Conservation (phyloP, 2,797 vertebrate genomes). For the Nannoperca australis region DNA sequence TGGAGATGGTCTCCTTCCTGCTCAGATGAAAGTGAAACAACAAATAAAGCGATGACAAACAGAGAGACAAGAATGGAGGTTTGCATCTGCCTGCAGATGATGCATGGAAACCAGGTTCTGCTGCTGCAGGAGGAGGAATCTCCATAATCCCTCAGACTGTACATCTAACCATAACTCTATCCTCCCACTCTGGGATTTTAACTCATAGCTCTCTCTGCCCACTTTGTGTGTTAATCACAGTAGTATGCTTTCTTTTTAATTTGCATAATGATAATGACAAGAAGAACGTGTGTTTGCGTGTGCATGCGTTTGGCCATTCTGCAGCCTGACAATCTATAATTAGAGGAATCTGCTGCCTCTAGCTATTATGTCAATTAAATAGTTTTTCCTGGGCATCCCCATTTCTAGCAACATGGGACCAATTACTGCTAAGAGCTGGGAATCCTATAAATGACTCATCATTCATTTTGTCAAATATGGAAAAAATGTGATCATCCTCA, state of each 20-base stretch:
- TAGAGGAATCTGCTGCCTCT: slow-evolving; percentile 29
- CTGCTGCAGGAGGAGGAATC: slow-evolving; percentile 21
- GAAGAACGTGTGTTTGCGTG: background rate
- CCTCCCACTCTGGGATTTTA: slow-evolving; percentile 54
- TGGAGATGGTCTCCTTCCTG: background rate
- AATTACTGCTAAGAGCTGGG: slow-evolving; percentile 20
- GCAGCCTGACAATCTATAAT: slow-evolving; percentile 35
- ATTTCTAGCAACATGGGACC: slow-evolving; percentile 7
- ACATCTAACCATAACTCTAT: slow-evolving; percentile 42
- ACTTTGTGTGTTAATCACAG: slow-evolving; percentile 43
- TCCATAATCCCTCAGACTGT: slow-evolving; percentile 47
- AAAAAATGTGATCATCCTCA: slow-evolving; percentile 1
- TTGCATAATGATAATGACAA: slow-evolving; percentile 50
- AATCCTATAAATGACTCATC: slow-evolving; percentile 32
- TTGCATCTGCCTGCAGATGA: slow-evolving; percentile 7
- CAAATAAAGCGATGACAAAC: slow-evolving; percentile 4
- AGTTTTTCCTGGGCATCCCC: slow-evolving; percentile 21
- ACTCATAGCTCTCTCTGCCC: slow-evolving; percentile 30
- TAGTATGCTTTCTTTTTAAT: slow-evolving; percentile 39
- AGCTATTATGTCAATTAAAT: slow-evolving; percentile 5
- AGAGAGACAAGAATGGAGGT: background rate
- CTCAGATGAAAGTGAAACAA: slow-evolving; percentile 21
- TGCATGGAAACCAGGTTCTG: background rate
- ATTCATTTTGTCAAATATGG: background rate
- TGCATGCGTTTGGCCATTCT: background rate